Conservation (phyloP, 1,140 invertebrate species). For the Bombyx mandarina region DNA sequence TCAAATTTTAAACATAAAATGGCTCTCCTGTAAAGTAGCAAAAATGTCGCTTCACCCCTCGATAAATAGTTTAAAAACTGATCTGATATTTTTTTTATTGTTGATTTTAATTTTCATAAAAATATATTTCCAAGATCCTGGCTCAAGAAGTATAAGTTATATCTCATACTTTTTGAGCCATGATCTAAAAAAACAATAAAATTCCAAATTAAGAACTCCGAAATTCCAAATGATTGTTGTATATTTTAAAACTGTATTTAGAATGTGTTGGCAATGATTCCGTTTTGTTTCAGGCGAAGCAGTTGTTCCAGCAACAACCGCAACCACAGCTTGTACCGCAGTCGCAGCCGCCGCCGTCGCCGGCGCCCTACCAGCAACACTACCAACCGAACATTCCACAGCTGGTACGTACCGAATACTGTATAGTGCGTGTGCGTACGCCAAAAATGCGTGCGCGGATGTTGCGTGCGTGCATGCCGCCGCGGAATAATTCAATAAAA, state of each 20-base stretch:
- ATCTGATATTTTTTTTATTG: too few relatives aligned
- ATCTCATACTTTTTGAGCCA: neutral
- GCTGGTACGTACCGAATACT: constrained; percentile 34
- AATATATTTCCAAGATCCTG: too few relatives aligned
- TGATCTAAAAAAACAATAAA: neutral
- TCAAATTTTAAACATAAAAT: too few relatives aligned
- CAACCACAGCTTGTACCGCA: constrained; percentile 35
- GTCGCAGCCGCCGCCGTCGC: constrained; percentile 62
- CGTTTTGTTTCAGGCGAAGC: constrained; percentile 21
- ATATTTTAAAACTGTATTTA: too few relatives aligned
- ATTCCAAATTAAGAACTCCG: neutral
- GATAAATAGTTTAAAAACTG: too few relatives aligned
- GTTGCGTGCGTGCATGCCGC: neutral
- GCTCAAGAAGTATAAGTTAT: neutral
- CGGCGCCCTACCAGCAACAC: constrained; percentile 47
- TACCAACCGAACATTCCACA: constrained; percentile 64
- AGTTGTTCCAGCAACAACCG: constrained; percentile 63
- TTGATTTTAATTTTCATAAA: too few relatives aligned
- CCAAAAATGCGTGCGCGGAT: neutral
- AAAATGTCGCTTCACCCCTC: too few relatives aligned
- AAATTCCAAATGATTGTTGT: neutral
- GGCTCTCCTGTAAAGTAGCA: too few relatives aligned
- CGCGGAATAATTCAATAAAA: neutral
- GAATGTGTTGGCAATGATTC: too few relatives aligned
- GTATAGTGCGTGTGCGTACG: too few relatives aligned